Evolutionary conservation across 2,888 invertebrate genomes (phyloP).

Genomic region (Meteorus colon): DNA sequence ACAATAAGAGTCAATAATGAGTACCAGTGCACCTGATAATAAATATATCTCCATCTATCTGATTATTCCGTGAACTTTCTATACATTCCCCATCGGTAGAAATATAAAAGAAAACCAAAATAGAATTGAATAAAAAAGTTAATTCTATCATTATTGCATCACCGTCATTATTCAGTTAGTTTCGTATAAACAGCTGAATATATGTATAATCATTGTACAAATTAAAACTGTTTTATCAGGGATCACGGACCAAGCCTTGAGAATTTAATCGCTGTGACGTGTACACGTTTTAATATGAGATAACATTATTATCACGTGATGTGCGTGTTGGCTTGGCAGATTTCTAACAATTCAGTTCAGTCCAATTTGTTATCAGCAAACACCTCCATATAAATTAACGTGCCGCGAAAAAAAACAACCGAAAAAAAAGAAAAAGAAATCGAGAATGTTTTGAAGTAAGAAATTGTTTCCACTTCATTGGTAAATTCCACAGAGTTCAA

Average conservation of each 20-base stretch:
- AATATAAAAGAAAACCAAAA: not conserved
- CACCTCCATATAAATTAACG: constrained; percentile 4
- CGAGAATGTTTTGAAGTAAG: constrained; percentile 41
- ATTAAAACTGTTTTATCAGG: constrained; percentile 52
- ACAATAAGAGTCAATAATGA: not conserved
- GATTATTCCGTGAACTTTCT: not conserved
- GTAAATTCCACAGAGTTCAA: constrained; percentile 5
- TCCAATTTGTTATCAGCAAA: not conserved
- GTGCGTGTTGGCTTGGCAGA: constrained; percentile 58
- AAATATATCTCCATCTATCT: not conserved
- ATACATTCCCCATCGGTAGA: not conserved
- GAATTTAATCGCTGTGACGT: constrained; percentile 44
- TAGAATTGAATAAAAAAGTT: not conserved
- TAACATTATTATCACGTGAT: constrained; percentile 60
- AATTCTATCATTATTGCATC: not conserved
- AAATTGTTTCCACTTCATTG: not conserved
- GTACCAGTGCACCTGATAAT: not conserved
- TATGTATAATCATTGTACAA: constrained; percentile 35
- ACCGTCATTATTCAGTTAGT: not conserved
- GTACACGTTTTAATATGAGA: constrained; percentile 54
- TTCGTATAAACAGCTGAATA: constrained; percentile 1
- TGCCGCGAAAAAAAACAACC: constrained; percentile 5
- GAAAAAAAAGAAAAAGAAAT: constrained; percentile 24
- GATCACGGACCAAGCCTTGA: constrained; percentile 55
- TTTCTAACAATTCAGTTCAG: constrained; percentile 46